Conservation (phyloP, 1,140 invertebrate genomes). For the Brachionus angularis region DNA sequence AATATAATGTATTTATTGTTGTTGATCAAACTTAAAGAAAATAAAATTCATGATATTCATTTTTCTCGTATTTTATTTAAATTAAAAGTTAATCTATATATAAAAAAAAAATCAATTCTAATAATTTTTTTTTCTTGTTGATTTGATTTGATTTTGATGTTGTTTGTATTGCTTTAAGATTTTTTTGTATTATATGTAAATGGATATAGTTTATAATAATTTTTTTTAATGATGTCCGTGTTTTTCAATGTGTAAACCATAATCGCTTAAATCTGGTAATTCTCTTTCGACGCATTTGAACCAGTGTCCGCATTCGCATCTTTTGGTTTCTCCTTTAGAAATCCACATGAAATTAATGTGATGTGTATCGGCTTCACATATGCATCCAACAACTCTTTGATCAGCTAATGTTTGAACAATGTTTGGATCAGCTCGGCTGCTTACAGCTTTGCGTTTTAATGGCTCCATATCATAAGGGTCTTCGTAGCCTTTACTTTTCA, state of each 20-base stretch:
- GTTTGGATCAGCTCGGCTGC: constrained; percentile 80
- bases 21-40: too few relatives aligned
- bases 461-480: constrained; percentile 40
- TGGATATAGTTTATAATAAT: too few relatives aligned
- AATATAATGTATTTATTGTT: too few relatives aligned
- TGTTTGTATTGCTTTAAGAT: too few relatives aligned
- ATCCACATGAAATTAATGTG: constrained; percentile 89
- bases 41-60: too few relatives aligned
- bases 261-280: constrained; percentile 44
- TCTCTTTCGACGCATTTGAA: constrained; percentile 74
- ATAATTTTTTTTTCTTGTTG: too few relatives aligned
- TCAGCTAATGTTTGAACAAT: constrained; percentile 81
- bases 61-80: too few relatives aligned
- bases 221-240: constrained; percentile 18
- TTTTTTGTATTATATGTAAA: too few relatives aligned
- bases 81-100: too few relatives aligned
- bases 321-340: constrained; percentile 75
- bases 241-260: constrained; percentile 32
- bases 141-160: too few relatives aligned
- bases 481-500: constrained; percentile 43
- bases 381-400: constrained; percentile 83
- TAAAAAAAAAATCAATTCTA: too few relatives aligned
- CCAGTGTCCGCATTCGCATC: constrained; percentile 93
- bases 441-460: constrained; percentile 67
- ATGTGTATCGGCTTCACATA: constrained; percentile 88